Evolutionary conservation across 2,888 invertebrate genomes (phyloP).

Genomic region (Cryptus armator): DNA sequence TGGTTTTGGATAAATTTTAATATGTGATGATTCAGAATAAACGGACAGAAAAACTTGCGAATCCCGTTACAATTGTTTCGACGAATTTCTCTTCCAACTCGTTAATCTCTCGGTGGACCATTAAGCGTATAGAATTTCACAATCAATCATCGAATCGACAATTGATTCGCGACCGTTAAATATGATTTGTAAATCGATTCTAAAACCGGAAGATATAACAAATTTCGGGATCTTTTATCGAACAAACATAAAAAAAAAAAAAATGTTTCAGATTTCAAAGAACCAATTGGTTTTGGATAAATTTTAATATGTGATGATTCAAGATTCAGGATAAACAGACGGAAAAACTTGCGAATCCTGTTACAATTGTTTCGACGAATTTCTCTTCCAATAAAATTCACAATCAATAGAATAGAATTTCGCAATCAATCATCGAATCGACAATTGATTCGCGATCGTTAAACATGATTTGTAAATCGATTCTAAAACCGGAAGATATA

Average conservation of each 20-base stretch:
- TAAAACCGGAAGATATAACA: background rate
- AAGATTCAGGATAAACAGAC: background rate
- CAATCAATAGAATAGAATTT: too few relatives aligned
- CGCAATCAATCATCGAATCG: too few relatives aligned
- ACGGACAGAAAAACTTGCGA: background rate
- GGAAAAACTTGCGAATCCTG: background rate
- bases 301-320: conserved; percentile 67
- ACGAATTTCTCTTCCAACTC: too few relatives aligned
- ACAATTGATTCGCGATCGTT: background rate
- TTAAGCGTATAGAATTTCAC: too few relatives aligned
- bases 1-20: too few relatives aligned
- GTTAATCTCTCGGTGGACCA: too few relatives aligned
- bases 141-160: too few relatives aligned
- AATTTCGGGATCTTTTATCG: background rate
- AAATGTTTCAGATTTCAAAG: background rate
- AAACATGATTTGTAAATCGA: background rate
- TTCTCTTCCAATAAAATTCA: too few relatives aligned
- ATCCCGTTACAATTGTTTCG: background rate
- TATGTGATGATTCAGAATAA: background rate
- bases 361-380: background rate
- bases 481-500: background rate
- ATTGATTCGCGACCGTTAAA: background rate
- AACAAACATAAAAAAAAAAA: background rate
- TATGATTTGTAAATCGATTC: background rate
- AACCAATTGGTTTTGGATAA: background rate